Base-by-base conservation (phyloP, 2,113 vertebrate genomes). In the Caretta caretta region DNA sequence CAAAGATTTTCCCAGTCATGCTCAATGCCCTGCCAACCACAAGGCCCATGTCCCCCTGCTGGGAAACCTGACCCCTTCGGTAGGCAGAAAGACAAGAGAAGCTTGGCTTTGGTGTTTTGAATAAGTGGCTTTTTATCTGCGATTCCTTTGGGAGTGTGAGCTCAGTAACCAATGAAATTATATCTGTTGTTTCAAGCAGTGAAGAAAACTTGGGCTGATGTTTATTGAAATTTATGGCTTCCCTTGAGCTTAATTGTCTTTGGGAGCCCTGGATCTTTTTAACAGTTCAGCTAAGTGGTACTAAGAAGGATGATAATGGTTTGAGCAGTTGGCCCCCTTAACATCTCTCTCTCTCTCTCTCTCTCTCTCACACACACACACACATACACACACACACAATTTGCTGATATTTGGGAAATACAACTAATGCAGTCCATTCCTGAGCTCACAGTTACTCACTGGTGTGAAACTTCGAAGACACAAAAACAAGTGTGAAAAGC, bases 71-170 rank as follows among this genome's bases (percentile, higher is more conserved):
- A 97, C 95, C 96, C 93, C 85, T 82, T 25, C 27, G 35, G 93
- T 94, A 92, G 95, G 95, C 94, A 79, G 96, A 94, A 91, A 97
- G 94, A 89, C 57, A 83, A 94, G 95, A 96, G 95, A 94, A 97
- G 93, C 95, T 86, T 85, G 95, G 93, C 81, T 88, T 96, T 92
- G 96, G 93, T 91, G 97, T 97, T 97, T 97, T 96, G 97, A 96
- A 97, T 97, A 98, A 98, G 97, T 96, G 97, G 97, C 98, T 98
- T 98, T 98, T 98, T 98, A 98, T 98, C 98, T 97, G 96, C 87
- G 95, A 95, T 96, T 94, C 98, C 98, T 97, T 97, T 87, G 98
- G 98, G 98, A 98, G 97, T 90, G 97, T 97, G 97, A 97, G 96
- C 97, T 97, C 97, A 93, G 91, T 97, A 92, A 93, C 97, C 97